Evolutionary conservation across 2,797 vertebrate species (phyloP).

Genomic region (Balearica regulorum): DNA sequence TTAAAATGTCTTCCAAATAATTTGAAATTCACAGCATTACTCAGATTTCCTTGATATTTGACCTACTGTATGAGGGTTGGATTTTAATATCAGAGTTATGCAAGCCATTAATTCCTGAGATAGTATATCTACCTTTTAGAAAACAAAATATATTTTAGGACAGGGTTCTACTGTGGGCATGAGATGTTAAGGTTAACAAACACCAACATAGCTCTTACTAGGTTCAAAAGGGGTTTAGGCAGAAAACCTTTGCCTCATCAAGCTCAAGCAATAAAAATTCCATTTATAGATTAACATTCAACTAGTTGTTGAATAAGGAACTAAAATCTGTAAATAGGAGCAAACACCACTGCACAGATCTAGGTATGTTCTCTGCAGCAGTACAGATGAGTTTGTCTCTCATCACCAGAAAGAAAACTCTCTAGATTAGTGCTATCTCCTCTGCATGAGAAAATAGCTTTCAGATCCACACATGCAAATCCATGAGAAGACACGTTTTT

Average conservation of each 20-base stretch:
- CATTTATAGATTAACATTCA: background rate
- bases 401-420: background rate
- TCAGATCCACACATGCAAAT: background rate
- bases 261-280: background rate
- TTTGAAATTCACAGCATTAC: background rate
- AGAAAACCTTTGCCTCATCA: background rate
- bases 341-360: background rate
- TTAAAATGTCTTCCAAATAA: background rate
- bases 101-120: background rate
- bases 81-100: background rate
- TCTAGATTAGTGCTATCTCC: no score
- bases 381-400: background rate
- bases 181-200: background rate
- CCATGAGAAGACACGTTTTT: accelerated
- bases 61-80: background rate
- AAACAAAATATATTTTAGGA: background rate
- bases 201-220: background rate
- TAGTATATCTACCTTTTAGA: background rate
- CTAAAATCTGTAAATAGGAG: background rate
- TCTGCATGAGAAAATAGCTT: background rate
- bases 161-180: accelerated
- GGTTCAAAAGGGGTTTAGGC: background rate
- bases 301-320: background rate
- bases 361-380: background rate
- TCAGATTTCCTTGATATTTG: background rate